Evolutionary conservation across 2,113 vertebrate genomes (phyloP), one percentile per base, ranked within the genome.

Genomic region (Chlorocebus sabaeus): DNA sequence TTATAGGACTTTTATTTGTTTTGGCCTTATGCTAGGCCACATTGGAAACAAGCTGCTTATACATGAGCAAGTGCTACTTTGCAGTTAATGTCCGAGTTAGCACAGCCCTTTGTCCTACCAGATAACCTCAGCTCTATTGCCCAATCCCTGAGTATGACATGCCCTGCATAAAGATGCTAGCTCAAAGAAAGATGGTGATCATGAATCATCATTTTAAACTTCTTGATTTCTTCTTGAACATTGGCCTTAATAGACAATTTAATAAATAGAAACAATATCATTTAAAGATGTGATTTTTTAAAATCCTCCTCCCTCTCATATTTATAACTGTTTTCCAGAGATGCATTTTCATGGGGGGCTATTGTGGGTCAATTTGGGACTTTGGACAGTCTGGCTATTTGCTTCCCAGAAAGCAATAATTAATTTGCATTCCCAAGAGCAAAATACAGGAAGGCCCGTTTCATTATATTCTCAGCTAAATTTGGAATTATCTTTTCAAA

Each of bases 181-280:
- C 14, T 76, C 1, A 86, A 64, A 75, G 30, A 12, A 72, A 52
- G 38, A 52, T 14, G 3, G 17, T 93, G 68, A 0, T 0, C 5
- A 5, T 13, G 70, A 30, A 89, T 91, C 48, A 57, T 25, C 52
- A 43, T 20, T 64, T 25, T 70, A 6, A 35, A 23, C 3, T 40
- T 20, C 22, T 73, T 78, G 48, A 27, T 93, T 68, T 70, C 11
- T 16, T 81, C 85, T 27, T 90, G 73, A 95, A 95, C 64, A 92
- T 27, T 59, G 43, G 5, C 35, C 16, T 97, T 95, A 86, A 92
- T 92, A 95, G 40, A 59, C 83, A 90, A 78, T 97, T 93, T 89
- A 96, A 97, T 94, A 94, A 93, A 50, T 57, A 86, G 18, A 57
- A 70, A 76, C 73, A 57, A 45, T 76, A 61, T 43, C 59, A 20